Base-by-base conservation (phyloP, 1,140 invertebrate genomes). In the Drosophila funebris region DNA sequence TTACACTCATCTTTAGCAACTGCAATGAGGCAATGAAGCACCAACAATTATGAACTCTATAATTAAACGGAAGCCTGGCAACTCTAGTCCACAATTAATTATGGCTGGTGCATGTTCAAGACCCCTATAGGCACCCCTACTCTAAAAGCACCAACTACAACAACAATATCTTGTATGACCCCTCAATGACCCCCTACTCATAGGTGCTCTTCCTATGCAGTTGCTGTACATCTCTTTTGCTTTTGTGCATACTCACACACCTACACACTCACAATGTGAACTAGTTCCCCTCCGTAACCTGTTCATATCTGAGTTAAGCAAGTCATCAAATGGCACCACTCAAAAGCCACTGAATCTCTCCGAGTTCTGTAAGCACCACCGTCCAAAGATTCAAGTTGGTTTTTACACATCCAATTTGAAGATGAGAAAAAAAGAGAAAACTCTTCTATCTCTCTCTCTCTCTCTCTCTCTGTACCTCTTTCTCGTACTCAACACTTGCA, bases 1-100 rank as follows among this genome's bases (percentile, higher is more conserved):
- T 16, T 41, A 69, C 64, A 44, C 43, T 33, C 58, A 44, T 67
- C 43, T 31, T 43, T 60, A 69, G 60, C 66, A 79, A 64, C 60
- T 75, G 66, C 72, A 75, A 75, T 36, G 60, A 64, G 64, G 50
- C 61, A 67, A 76, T 66, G 69, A 67, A 73, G 69, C 69, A 76
- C 60, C 57, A 61, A 39, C 41, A 57, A 72, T 9, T n/a, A 48
- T 9, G 7, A 39, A 68, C 41, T 66, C 11, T 48, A 50, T 22
- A 22, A 44, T 16, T 11, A 39, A 39, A 31, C 20, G 37, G 33
- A 56, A 53, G 43, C 48, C 60, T 53, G 46, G 44, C 52, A 56
- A 37, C 60, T 66, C 36, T 71, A 66, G 68, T n/a, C 61, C 61
- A 52, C 46, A 43, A 52, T 14, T 43, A 36, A 62, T 37, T 53